A percentile compares a stretch with the other conserved stretches of the same genome.
Conservation (phyloP, 2,797 vertebrate species). For the Hydrophis major region DNA sequence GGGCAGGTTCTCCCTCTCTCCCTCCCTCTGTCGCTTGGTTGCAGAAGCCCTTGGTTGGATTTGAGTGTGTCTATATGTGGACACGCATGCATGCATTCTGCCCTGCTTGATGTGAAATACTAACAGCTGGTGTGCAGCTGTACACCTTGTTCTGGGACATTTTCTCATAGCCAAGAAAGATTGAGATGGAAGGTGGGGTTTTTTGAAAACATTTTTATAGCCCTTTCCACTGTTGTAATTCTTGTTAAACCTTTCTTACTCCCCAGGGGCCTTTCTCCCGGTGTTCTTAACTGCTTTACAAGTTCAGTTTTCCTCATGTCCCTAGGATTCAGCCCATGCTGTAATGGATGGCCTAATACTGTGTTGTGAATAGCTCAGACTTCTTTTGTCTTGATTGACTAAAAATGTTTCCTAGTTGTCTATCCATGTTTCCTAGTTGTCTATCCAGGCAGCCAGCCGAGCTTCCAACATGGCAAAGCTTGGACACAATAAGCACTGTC, state of each 20-base stretch:
- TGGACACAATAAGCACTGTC: constrained; percentile 33
- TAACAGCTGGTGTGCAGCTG: constrained; percentile 69
- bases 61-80: not conserved
- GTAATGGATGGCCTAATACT: not conserved
- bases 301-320: not conserved
- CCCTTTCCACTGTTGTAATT: constrained; percentile 31
- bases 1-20: not conserved
- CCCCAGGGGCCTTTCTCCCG: not conserved
- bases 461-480: constrained; percentile 30
- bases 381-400: constrained; percentile 8
- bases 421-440: not conserved
- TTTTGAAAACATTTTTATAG: not conserved
- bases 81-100: not conserved
- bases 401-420: not conserved
- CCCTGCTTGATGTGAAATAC: constrained; percentile 35
- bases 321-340: not conserved
- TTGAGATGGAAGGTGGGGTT: constrained; percentile 23
- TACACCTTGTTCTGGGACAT: constrained; percentile 51
- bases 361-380: not conserved
- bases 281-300: not conserved
- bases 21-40: not conserved
- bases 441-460: constrained; percentile 3
- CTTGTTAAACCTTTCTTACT: constrained; percentile 49
- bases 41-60: constrained; percentile 18
- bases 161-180: constrained; percentile 25